phyloP scores from a whole-genome alignment of 2,113 vertebrate species.

The Emydocephalus ijimae region DNA sequence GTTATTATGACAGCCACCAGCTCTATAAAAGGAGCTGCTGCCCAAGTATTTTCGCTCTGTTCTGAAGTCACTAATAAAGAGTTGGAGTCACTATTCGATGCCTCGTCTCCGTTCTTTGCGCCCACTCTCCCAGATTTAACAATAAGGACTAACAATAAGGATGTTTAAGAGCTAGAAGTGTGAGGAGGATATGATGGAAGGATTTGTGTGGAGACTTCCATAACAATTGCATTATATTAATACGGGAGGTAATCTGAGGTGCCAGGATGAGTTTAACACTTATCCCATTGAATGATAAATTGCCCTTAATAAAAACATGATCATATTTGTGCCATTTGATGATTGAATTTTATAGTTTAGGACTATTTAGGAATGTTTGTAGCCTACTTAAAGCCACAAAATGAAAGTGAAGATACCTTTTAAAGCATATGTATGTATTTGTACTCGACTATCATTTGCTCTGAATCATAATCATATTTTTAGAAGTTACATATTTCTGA shows the following conservation, averaged over 20 bases:
- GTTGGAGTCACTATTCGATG: too few relatives aligned
- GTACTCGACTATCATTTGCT: neutral
- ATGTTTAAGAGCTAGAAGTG: neutral
- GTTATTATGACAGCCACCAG: too few relatives aligned
- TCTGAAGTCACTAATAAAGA: too few relatives aligned
- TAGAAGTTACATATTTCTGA: neutral
- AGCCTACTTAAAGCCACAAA: neutral
- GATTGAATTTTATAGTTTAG: neutral
- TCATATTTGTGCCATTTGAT: neutral
- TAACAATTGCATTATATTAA: neutral
- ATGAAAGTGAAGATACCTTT: neutral
- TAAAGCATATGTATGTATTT: neutral
- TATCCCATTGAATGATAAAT: neutral
- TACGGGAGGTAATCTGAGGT: neutral
- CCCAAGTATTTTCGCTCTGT: too few relatives aligned
- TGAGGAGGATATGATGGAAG: neutral
- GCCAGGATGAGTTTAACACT: neutral
- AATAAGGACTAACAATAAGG: neutral
- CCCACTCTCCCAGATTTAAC: too few relatives aligned
- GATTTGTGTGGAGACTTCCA: neutral
- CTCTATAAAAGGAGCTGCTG: too few relatives aligned
- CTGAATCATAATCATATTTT: neutral
- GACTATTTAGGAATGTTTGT: neutral
- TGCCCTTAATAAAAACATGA: neutral
- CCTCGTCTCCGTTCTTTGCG: too few relatives aligned